phyloP scores from a whole-genome alignment of 2,113 vertebrate genomes.

The Boulengeromyrus knoepffleri region DNA sequence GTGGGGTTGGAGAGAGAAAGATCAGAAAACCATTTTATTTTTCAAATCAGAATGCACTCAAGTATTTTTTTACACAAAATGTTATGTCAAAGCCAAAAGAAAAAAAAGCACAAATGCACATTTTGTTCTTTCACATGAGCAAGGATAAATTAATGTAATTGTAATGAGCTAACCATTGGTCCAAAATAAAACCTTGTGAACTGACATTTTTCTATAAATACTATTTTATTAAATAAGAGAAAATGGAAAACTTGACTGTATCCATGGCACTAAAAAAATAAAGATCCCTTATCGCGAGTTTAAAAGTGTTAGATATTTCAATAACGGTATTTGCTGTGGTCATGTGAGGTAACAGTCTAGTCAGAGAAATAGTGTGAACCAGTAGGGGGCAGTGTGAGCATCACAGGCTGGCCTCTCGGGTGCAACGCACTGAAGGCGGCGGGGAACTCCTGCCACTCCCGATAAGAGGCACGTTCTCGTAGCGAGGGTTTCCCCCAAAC shows the following conservation, averaged over 20 bases:
- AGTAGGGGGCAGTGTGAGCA: background rate
- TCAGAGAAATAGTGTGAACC: background rate
- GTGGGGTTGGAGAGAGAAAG: slow-evolving; percentile 34
- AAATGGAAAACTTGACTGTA: background rate
- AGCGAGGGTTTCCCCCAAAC: slow-evolving; percentile 87
- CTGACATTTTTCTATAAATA: background rate
- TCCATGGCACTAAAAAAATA: background rate
- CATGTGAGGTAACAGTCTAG: background rate
- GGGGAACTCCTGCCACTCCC: slow-evolving; percentile 88
- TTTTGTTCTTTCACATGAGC: background rate
- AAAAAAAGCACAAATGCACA: background rate
- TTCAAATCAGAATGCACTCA: background rate
- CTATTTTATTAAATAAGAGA: background rate
- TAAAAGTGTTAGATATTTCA: background rate
- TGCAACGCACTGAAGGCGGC: slow-evolving; percentile 81
- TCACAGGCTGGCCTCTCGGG: slow-evolving; percentile 28
- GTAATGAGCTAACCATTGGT: background rate
- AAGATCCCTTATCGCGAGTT: background rate
- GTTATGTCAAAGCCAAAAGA: background rate
- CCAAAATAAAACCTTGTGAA: background rate
- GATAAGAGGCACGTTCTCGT: slow-evolving; percentile 91
- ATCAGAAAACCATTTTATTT: slow-evolving; percentile 19
- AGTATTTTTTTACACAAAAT: background rate
- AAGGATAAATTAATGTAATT: background rate
- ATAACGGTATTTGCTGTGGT: background rate